Percentiles rank a stretch among this genome's conserved stretches.
Conservation (phyloP, 1,140 invertebrate genomes). For the Mactra quadrangularis region DNA sequence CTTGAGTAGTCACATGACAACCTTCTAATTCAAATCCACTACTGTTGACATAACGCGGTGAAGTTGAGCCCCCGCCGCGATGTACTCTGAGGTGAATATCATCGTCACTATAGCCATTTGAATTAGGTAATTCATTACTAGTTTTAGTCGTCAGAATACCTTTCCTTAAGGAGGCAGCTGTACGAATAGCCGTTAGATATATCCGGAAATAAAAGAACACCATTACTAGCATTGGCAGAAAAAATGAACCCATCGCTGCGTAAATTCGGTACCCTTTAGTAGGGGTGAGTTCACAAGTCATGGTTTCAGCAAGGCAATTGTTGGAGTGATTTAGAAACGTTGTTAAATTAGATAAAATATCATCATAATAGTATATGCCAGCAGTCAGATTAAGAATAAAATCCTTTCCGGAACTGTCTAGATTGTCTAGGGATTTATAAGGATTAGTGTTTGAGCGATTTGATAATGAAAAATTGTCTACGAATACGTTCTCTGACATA, state of each 20-base stretch:
- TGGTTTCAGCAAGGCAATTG: slow-evolving; percentile 33
- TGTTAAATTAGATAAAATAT: slow-evolving; percentile 19
- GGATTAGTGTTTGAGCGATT: slow-evolving; percentile 37
- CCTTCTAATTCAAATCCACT: background rate
- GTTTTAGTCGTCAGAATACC: slow-evolving; percentile 95
- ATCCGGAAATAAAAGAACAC: slow-evolving; percentile 98
- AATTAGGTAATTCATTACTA: slow-evolving; percentile 75
- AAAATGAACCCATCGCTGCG: slow-evolving; percentile 96
- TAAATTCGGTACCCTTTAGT: slow-evolving; percentile 97
- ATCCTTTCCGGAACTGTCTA: slow-evolving; percentile 1
- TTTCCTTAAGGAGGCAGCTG: slow-evolving; percentile 91
- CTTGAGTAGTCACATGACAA: background rate
- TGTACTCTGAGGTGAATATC: slow-evolving; percentile 96
- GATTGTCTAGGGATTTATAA: slow-evolving; percentile 38
- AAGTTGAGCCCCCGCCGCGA: slow-evolving; percentile 86
- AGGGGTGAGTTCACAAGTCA: slow-evolving; percentile 92
- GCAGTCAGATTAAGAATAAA: slow-evolving; percentile 15
- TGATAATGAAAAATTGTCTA: background rate
- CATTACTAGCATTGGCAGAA: slow-evolving; percentile 98
- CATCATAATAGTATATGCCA: slow-evolving; percentile 28
- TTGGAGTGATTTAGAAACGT: slow-evolving; percentile 13
- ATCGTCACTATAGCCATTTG: slow-evolving; percentile 88
- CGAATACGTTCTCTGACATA: background rate
- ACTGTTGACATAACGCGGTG: background rate
- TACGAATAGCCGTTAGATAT: slow-evolving; percentile 94